Evolutionary conservation across 2,797 vertebrate species (phyloP).

Genomic region (Gallirallus australis): DNA sequence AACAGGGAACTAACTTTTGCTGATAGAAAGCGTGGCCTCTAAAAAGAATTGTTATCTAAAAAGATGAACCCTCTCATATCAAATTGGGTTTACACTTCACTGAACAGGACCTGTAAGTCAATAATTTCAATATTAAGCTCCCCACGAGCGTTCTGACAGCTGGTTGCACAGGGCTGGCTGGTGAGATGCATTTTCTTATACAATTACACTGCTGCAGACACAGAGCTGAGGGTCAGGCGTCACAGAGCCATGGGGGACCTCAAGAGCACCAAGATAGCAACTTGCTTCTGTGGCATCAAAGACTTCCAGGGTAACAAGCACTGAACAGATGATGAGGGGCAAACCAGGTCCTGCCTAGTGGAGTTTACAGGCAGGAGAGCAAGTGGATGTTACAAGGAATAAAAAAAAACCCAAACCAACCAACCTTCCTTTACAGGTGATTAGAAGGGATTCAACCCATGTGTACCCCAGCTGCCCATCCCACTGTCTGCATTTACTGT

Average conservation of each 20-base stretch:
- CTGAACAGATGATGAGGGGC: background rate
- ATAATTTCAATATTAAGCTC: background rate
- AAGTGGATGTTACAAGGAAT: background rate
- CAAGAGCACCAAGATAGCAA: background rate
- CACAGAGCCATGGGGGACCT: background rate
- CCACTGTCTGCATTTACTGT: background rate
- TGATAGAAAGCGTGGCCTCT: accelerated
- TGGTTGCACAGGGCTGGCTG: background rate
- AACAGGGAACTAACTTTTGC: background rate
- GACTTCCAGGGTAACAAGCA: background rate
- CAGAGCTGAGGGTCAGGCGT: background rate
- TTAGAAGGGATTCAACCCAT: background rate
- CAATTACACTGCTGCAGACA: too few relatives aligned
- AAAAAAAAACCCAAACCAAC: background rate
- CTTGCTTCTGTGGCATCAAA: background rate
- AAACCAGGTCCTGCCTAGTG: background rate
- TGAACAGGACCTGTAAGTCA: background rate
- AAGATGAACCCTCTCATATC: background rate
- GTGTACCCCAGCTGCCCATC: background rate
- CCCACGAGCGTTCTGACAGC: too few relatives aligned
- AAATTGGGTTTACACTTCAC: background rate
- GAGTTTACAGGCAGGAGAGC: background rate
- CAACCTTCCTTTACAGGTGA: background rate
- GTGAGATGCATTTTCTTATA: background rate
- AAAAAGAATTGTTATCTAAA: background rate